Base-by-base conservation (phyloP, 2,113 vertebrate species). In the Asarcornis scutulata region DNA sequence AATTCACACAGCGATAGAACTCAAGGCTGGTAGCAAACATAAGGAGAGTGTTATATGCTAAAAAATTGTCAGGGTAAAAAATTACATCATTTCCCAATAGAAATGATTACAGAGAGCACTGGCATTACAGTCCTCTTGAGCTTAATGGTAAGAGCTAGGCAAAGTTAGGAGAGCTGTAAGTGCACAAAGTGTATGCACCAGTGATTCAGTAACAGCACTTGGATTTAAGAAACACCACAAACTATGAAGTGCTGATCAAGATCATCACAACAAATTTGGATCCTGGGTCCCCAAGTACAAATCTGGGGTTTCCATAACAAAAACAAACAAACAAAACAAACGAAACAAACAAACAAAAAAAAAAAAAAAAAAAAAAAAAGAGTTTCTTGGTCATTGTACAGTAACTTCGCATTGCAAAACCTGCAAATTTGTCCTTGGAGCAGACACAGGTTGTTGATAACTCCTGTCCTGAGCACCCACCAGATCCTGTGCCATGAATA, bases 211-310 rank as follows among this genome's bases (percentile, higher is more conserved):
- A 79, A 56, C 50, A 79, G 7, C 34, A 79, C 13, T 6, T 46
- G 46, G 40, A 7, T 27, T 44, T 6, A 15, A 60, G 31, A 34
- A 66, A 46, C 16, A 48, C n/a, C 1, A 0, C 20, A 74, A 56
- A 48, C 0, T 2, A 5, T 38, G 6, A 20, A 1, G 0, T 8
- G 25, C 53, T 52, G 1, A 2, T 26, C 40, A 44, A 53, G 15
- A 22, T 16, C 32, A 73, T 16, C 50, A 48, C 38, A 29, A 3
- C 3, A 5, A 7, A 66, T 62, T 73, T 42, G 31, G 29, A 76
- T 22, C 32, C 32, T 23, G 5, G 15, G 26, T 60, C 11, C 26
- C n/a, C 40, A 74, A 21, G n/a, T 5, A 10, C 44, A 83, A 23
- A 14, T 7, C 2, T 44, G 31, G 12, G 13, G 2, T 9, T 83